A percentile compares a stretch with the other conserved stretches of the same genome.
Evolutionary conservation across 2,113 vertebrate species (phyloP).

Genomic region (Strix uralensis): DNA sequence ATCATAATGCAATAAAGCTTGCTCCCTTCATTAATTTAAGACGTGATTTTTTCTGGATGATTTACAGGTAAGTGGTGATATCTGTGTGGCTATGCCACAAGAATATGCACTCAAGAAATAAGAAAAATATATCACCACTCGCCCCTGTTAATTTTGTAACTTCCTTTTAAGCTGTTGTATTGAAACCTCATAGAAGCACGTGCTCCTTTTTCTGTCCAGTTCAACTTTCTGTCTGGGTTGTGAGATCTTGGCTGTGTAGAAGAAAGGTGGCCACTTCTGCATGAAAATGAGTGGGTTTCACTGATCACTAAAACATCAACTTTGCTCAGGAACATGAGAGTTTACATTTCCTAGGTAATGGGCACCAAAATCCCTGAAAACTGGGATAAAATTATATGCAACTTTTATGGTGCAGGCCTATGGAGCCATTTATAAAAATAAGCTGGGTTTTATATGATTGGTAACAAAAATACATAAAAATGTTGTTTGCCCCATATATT

Average conservation of each 20-base stretch:
- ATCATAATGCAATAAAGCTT: not conserved
- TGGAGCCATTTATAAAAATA: constrained; percentile 60
- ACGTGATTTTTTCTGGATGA: not conserved
- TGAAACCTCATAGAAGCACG: not conserved
- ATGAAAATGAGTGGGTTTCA: constrained; percentile 29
- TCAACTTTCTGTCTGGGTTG: not conserved
- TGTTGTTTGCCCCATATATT: constrained; percentile 49
- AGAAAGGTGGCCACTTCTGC: not conserved
- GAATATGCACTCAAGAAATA: not conserved
- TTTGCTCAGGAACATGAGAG: constrained; percentile 19
- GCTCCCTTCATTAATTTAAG: not conserved
- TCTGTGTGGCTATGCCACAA: not conserved
- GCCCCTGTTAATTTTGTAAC: constrained; percentile 15
- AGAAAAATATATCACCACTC: not conserved
- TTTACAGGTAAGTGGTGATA: not conserved
- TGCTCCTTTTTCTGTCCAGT: not conserved
- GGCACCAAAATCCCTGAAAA: constrained; percentile 54
- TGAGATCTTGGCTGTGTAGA: not conserved
- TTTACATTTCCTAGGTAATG: constrained; percentile 65
- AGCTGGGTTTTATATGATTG: constrained; percentile 47
- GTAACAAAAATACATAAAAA: constrained; percentile 61
- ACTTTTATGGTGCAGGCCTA: constrained; percentile 31
- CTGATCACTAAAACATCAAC: not conserved
- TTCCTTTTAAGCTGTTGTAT: not conserved
- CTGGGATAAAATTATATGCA: constrained; percentile 34